phyloP scores from a whole-genome alignment of 2,888 invertebrate species.

The Hirtodrosophila histrioides region DNA sequence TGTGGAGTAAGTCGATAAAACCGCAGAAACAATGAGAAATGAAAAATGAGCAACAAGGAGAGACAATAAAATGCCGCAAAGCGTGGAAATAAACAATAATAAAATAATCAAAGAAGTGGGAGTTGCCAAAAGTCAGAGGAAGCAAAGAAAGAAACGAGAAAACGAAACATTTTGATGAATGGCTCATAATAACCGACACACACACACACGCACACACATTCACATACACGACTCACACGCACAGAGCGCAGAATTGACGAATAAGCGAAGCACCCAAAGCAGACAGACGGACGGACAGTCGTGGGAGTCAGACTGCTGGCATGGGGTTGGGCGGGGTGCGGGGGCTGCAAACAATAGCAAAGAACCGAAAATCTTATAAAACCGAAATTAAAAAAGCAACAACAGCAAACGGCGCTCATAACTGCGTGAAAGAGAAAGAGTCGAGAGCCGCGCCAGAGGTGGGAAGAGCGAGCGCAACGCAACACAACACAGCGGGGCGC shows the following conservation, averaged over 20 bases:
- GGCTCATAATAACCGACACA: constrained; percentile 74
- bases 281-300: constrained; percentile 11
- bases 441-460: constrained; percentile 15
- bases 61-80: constrained; percentile 15
- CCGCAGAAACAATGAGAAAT: constrained; percentile 6
- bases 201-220: constrained; percentile 28
- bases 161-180: constrained; percentile 76
- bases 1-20: constrained; percentile 14
- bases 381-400: constrained; percentile 76
- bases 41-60: not conserved
- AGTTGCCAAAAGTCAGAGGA: constrained; percentile 75
- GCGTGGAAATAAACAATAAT: constrained; percentile 15
- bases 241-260: constrained; percentile 64
- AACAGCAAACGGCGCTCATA: constrained; percentile 59
- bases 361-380: constrained; percentile 77
- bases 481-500: constrained; percentile 52
- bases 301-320: not conserved
- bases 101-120: constrained; percentile 76
- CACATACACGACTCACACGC: constrained; percentile 4
- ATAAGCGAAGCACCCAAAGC: constrained; percentile 75
- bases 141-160: constrained; percentile 41
- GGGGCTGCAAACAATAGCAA: constrained; percentile 63
- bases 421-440: constrained; percentile 62
- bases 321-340: constrained; percentile 16
- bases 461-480: constrained; percentile 49